These are phyloP conservation scores for Nebria brevicollis DNA, from an alignment of 2,888 invertebrate species.

Conservation along the genomic window DNA sequence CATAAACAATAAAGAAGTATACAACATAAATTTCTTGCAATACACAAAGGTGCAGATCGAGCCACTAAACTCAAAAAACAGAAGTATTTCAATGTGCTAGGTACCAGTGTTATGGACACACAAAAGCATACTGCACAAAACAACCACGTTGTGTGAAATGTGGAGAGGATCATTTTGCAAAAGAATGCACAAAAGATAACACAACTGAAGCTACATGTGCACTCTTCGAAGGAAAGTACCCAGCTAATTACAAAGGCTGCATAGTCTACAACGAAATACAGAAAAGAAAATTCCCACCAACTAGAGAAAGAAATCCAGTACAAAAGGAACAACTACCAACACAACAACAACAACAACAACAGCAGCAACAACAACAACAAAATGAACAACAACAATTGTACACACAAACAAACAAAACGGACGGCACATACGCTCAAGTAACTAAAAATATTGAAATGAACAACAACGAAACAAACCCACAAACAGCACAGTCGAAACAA, in stretches of 20 bases:
- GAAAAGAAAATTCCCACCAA: slow-evolving; percentile 26
- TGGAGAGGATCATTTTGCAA: slow-evolving; percentile 21
- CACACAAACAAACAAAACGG: too few relatives aligned
- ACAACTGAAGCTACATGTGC: too few relatives aligned
- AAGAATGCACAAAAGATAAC: too few relatives aligned
- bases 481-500: slow-evolving; percentile 22
- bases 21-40: slow-evolving; percentile 19
- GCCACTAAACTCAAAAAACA: slow-evolving; percentile 18
- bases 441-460: neutral
- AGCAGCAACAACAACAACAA: too few relatives aligned
- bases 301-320: slow-evolving; percentile 14
- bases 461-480: slow-evolving; percentile 23
- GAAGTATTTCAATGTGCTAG: slow-evolving; percentile 41
- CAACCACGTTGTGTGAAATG: slow-evolving; percentile 49
- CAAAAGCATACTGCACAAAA: slow-evolving; percentile 49
- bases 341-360: neutral
- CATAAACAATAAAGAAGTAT: slow-evolving; percentile 26
- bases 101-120: slow-evolving; percentile 52
- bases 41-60: slow-evolving; percentile 4
- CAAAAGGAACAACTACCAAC: too few relatives aligned
- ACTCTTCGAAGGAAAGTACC: too few relatives aligned
- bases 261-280: too few relatives aligned
- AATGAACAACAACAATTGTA: too few relatives aligned
- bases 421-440: neutral
- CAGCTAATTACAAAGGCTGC: too few relatives aligned